Base-by-base conservation (phyloP, 2,888 invertebrate genomes). In the Helicoverpa assulta region DNA sequence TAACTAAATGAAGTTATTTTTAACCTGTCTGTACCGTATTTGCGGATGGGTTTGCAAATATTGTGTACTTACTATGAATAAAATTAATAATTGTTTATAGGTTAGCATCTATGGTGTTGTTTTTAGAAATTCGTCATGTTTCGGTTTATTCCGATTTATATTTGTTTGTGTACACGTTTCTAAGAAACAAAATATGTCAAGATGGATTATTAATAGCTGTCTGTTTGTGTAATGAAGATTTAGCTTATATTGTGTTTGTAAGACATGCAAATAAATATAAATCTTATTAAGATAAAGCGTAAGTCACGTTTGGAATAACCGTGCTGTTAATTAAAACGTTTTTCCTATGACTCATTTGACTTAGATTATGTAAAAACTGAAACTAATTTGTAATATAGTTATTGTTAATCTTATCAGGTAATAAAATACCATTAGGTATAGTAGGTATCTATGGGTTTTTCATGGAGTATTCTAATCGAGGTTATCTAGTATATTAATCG, bases 31-130 rank as follows among this genome's bases (percentile, higher is more conserved):
- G 33, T 50, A 37, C 52, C 19, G 19, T 21, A 5, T 33, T 70
- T 77, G 77, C 54, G 77, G 77, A 80, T 51, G 16, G 19, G 33
- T 6, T 21, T 54, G 62, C 75, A 52, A 52, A n/a, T 61, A 59
- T 66, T 10, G 33, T 33, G 5, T 21, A 3, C 12, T 21, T 8
- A 10, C 8, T 50, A 47, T 52, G 16, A 21, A 18, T 43, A 19
- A 51, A 65, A 53, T 12, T 77, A 29, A 70, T 51, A 19, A 71
- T 19, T 8, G 5, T 53, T 57, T 60, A 60, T 57, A 66, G 61
- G 51, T 66, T 56, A 58, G 19, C 21, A 19, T 55, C 47, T 50
- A 33, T 21, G 14, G 29, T 53, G 16, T n/a, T 18, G 18, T 18
- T 37, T 16, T 19, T n/a, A 19, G 52, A n/a, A 56, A 37, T 55